phyloP scores from a whole-genome alignment of 2,797 vertebrate genomes.

The Melanotaenia boesemani region DNA sequence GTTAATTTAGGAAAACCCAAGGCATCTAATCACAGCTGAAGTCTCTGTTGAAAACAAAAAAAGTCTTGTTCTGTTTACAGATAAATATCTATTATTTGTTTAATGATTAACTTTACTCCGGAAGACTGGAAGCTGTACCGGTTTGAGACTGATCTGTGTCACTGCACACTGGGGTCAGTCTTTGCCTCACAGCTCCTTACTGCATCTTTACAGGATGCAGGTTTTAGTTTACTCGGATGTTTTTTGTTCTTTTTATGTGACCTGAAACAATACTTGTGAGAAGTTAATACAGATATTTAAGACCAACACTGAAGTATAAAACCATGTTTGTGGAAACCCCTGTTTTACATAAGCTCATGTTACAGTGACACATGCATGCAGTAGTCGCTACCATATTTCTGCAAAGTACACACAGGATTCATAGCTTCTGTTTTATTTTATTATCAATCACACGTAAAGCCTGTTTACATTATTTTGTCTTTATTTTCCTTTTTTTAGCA shows the following conservation, averaged over 20 bases:
- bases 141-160: constrained; percentile 24
- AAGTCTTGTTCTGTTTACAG: constrained; percentile 13
- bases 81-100: constrained; percentile 49
- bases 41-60: background rate
- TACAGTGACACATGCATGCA: constrained; percentile 3
- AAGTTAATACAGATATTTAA: constrained; percentile 7
- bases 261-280: background rate
- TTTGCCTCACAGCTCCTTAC: constrained; percentile 15
- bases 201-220: background rate
- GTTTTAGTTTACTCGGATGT: constrained; percentile 5
- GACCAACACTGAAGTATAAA: background rate
- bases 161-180: constrained; percentile 12
- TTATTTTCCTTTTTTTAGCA: too few relatives aligned
- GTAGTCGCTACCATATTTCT: background rate
- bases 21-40: background rate
- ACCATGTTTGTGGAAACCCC: background rate
- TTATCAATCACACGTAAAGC: background rate
- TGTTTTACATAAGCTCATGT: constrained; percentile 14
- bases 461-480: background rate
- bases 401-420: too few relatives aligned
- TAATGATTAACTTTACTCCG: constrained; percentile 16
- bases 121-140: background rate
- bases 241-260: constrained; percentile 1
- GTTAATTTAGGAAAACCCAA: too few relatives aligned
- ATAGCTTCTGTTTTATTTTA: background rate